Percentiles rank a stretch among this genome's conserved stretches.
Conservation (phyloP, 2,888 invertebrate genomes). For the Stenurella melanura region DNA sequence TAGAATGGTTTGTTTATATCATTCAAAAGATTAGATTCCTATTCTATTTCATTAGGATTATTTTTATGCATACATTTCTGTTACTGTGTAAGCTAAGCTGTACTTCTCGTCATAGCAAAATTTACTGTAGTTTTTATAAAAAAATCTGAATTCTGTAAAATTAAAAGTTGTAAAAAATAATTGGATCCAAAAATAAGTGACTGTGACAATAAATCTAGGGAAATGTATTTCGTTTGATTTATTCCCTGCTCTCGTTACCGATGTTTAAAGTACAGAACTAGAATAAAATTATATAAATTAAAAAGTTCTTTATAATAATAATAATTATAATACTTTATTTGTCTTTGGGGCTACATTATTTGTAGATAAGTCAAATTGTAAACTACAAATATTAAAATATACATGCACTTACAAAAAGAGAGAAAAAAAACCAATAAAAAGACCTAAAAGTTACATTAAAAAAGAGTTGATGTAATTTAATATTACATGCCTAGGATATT, state of each 20-base stretch:
- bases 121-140: conserved; percentile 40
- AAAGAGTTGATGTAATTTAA: too few relatives aligned
- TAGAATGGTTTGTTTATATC: neutral
- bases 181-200: conserved; percentile 67
- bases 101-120: conserved; percentile 19
- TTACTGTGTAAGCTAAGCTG: conserved; percentile 9
- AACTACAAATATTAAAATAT: too few relatives aligned
- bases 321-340: too few relatives aligned
- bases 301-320: too few relatives aligned
- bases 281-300: too few relatives aligned
- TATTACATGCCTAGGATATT: too few relatives aligned
- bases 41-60: neutral
- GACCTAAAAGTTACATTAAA: too few relatives aligned
- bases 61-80: conserved; percentile 14
- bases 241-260: conserved; percentile 24
- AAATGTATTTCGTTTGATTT: conserved; percentile 62
- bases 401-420: too few relatives aligned
- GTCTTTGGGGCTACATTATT: too few relatives aligned
- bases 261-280: too few relatives aligned
- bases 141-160: conserved; percentile 15
- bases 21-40: neutral
- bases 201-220: conserved; percentile 72
- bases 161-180: conserved; percentile 19
- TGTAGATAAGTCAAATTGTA: too few relatives aligned
- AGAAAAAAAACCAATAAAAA: too few relatives aligned